Conservation (phyloP, 2,888 invertebrate species). For the Caenorhabditis sp. region DNA sequence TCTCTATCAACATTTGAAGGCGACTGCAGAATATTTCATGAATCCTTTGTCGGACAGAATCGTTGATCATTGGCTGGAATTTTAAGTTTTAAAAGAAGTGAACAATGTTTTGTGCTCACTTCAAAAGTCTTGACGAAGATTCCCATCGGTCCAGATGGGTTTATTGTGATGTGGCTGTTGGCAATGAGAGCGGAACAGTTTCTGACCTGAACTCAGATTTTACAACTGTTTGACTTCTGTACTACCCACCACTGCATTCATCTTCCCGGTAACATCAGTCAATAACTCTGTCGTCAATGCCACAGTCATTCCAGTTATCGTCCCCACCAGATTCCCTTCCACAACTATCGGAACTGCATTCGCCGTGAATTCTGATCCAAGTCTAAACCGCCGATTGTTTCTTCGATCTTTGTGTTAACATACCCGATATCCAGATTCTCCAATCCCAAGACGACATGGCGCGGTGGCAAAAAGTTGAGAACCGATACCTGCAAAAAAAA, state of each 20-base stretch:
- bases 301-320: conserved; percentile 77
- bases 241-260: conserved; percentile 72
- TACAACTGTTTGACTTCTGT: background rate
- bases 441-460: conserved; percentile 76
- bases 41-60: conserved; percentile 78
- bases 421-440: conserved; percentile 78
- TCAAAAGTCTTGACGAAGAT: conserved; percentile 81
- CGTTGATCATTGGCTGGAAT: conserved; percentile 78
- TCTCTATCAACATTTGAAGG: conserved; percentile 79
- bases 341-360: conserved; percentile 68
- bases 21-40: conserved; percentile 79
- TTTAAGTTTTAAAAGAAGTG: background rate
- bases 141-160: conserved; percentile 79
- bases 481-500: conserved; percentile 70
- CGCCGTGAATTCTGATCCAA: conserved; percentile 55
- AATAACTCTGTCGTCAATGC: conserved; percentile 76
- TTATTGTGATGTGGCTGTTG: conserved; percentile 77
- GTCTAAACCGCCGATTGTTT: conserved; percentile 13
- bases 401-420: conserved; percentile 57
- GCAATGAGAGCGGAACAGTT: conserved; percentile 80
- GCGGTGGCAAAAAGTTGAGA: conserved; percentile 80
- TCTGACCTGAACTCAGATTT: conserved; percentile 56
- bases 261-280: conserved; percentile 74
- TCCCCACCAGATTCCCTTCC: conserved; percentile 74
- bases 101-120: conserved; percentile 55